Evolutionary conservation across 2,797 vertebrate species (phyloP), one percentile per base, ranked within the genome.

Genomic region (Spinus pinus): DNA sequence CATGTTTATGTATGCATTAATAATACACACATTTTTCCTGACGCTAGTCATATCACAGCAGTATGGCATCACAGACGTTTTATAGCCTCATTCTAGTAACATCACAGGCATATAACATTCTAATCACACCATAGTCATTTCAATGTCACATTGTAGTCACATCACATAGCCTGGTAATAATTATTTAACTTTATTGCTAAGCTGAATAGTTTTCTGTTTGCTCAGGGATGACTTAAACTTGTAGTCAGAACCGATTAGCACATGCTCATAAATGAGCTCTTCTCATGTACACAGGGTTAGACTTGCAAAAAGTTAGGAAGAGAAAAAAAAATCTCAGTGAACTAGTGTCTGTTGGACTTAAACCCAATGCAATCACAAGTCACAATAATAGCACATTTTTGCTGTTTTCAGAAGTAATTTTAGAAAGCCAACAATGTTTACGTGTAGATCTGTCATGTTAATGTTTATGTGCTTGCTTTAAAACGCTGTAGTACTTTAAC

Each of bases 171-270:
- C 93, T 93, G 90, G 81, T 91, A 98, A 97, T 97, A 97, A 97
- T 97, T 98, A 96, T 96, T 98, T 97, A 97, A 95, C 97, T 97
- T 98, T 94, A 93, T 96, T 97, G 91, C 95, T 95, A 96, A 96
- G 92, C 81, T 60, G 92, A 95, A 96, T 95, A 97, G 95, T 97
- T 97, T 95, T 97, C 93, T 98, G 86, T 97, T 97, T 97, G 96
- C 92, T 97, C 90, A 97, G 72, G 93, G 88, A 96, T 95, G 93
- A 93, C 92, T 97, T 97, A 95, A 93, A 95, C 80, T 94, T 95
- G 86, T 96, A 95, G 94, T 95, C 94, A 89, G 79, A 96, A 92
- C 91, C n/a, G 49, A 95, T 97, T 96, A 97, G 94, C 64, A 79
- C 91, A 60, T 61, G 77, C 88, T 97, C 46, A 77, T 90, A 96